Evolutionary conservation across 2,888 invertebrate genomes (phyloP).

Genomic region (Dasysyrphus albostriatus): DNA sequence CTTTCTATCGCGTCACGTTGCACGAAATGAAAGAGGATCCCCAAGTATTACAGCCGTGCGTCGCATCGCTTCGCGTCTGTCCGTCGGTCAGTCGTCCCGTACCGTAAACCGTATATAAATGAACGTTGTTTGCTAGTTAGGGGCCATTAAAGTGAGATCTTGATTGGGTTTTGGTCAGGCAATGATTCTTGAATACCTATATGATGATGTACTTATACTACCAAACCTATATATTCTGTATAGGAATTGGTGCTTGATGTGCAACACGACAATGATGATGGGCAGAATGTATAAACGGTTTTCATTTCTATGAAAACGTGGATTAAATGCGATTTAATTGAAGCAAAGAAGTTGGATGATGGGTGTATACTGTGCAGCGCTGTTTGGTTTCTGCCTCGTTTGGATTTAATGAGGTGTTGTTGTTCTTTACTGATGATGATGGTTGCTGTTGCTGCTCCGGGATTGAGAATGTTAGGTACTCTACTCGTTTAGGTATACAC

Average conservation of each 20-base stretch:
- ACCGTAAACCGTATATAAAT: conserved; percentile 10
- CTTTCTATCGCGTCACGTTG: conserved; percentile 38
- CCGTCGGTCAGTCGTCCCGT: neutral
- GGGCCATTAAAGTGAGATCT: conserved; percentile 70
- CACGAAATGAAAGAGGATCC: conserved; percentile 30
- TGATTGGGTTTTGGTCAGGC: conserved; percentile 69
- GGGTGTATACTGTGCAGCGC: conserved; percentile 1
- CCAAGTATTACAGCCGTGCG: neutral
- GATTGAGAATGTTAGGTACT: conserved; percentile 28
- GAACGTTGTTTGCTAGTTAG: conserved; percentile 36
- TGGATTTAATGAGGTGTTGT: conserved; percentile 69
- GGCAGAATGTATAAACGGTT: conserved; percentile 43
- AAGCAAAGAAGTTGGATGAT: conserved; percentile 49
- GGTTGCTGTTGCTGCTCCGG: neutral
- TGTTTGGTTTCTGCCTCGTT: conserved; percentile 42
- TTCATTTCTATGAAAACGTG: conserved; percentile 65
- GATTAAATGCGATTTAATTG: conserved; percentile 72
- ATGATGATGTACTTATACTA: neutral
- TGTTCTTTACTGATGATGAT: conserved; percentile 8
- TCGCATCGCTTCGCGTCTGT: neutral
- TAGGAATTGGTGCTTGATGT: conserved; percentile 11
- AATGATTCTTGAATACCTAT: conserved; percentile 41
- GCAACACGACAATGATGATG: conserved; percentile 37
- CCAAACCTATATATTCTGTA: neutral
- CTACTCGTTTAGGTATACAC: neutral